These are phyloP conservation scores for Dipodomys spectabilis DNA, from an alignment of 2,113 vertebrate species.

Conservation along the genomic window DNA sequence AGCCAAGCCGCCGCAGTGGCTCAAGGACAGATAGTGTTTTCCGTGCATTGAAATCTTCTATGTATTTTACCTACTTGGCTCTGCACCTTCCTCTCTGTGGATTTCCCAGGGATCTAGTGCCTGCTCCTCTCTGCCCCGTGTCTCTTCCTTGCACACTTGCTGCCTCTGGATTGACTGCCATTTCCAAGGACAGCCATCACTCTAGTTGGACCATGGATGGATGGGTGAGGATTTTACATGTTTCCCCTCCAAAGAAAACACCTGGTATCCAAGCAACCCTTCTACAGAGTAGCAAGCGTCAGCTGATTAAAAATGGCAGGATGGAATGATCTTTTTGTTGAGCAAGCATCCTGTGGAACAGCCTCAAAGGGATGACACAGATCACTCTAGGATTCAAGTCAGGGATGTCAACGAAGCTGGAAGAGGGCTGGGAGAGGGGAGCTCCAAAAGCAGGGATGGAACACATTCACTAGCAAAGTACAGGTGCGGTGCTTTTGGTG, in stretches of 20 bases:
- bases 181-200: not conserved
- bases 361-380: no score
- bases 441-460: no score
- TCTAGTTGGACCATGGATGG: no score
- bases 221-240: not conserved
- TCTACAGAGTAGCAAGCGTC: no score
- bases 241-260: not conserved
- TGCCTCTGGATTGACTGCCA: not conserved
- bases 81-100: not conserved
- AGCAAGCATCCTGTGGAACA: not conserved
- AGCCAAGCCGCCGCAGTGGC: no score
- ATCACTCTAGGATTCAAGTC: not conserved
- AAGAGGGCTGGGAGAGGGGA: not conserved
- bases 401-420: not conserved
- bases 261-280: not conserved
- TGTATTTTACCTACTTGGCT: not conserved
- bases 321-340: not conserved
- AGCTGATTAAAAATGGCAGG: not conserved
- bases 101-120: no score
- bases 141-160: not conserved
- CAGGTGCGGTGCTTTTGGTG: no score
- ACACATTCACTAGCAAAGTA: no score
- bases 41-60: not conserved
- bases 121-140: no score
- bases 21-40: not conserved